Percentiles rank a stretch among this genome's conserved stretches.
Evolutionary conservation across 1,140 invertebrate species (phyloP).

Genomic region (Cydia fagiglandana): DNA sequence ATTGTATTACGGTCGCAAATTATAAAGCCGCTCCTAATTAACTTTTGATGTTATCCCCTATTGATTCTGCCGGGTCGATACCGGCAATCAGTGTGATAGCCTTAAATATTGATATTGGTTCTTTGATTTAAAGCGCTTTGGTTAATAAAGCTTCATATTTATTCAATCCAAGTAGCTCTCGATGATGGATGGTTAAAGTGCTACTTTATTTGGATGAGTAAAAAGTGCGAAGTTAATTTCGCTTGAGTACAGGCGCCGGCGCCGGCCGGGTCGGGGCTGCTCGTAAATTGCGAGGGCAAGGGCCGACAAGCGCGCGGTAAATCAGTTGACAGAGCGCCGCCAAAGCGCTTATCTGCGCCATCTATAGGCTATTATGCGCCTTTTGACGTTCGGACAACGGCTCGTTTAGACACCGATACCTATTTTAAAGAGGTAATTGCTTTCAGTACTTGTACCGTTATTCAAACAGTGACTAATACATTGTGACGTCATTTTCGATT

Average conservation of each 20-base stretch:
- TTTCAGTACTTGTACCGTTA: constrained; percentile 26
- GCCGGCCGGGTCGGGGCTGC: constrained; percentile 46
- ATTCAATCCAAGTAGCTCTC: constrained; percentile 42
- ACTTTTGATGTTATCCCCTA: constrained; percentile 44
- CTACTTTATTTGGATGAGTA: constrained; percentile 28
- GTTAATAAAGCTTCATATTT: constrained; percentile 33
- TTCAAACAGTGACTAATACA: constrained; percentile 2
- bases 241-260: constrained; percentile 49
- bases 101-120: constrained; percentile 26
- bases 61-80: constrained; percentile 28
- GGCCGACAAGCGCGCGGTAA: constrained; percentile 65
- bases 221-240: constrained; percentile 39
- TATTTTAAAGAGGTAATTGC: constrained; percentile 24
- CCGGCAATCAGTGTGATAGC: constrained; percentile 23
- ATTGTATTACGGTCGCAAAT: constrained; percentile 59
- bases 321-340: constrained; percentile 64
- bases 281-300: constrained; percentile 66
- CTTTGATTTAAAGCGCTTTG: constrained; percentile 18
- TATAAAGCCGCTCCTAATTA: constrained; percentile 65
- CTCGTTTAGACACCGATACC: constrained; percentile 59
- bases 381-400: constrained; percentile 68
- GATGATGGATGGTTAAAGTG: constrained; percentile 34
- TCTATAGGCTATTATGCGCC: constrained; percentile 73
- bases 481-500: constrained; percentile 6
- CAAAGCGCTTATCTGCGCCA: constrained; percentile 63